Conservation (phyloP, 2,797 vertebrate species). For the Takifugu ocellatus region DNA sequence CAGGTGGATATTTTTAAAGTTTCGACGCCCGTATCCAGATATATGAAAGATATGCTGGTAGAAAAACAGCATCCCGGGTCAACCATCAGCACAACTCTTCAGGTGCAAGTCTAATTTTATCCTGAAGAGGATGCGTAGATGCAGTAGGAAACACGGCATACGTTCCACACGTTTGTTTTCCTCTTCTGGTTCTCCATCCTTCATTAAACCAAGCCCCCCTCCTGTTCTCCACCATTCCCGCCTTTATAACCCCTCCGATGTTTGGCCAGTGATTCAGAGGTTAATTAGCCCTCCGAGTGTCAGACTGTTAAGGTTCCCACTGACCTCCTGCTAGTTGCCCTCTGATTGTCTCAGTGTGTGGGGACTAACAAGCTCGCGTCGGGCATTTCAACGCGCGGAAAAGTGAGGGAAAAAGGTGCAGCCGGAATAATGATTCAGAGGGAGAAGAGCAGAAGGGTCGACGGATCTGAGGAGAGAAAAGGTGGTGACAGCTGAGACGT, state of each 20-base stretch:
- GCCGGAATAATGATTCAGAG: conserved; percentile 17
- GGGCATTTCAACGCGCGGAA: conserved; percentile 7
- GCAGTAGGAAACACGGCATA: too few relatives aligned
- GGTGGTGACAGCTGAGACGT: not conserved
- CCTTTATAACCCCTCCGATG: conserved; percentile 11
- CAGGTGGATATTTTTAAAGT: not conserved
- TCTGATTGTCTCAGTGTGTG: conserved; percentile 44
- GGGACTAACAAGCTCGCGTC: conserved; percentile 39
- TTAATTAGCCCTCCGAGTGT: conserved; percentile 65
- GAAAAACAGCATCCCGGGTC: too few relatives aligned
- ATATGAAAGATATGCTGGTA: not conserved
- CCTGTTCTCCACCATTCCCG: not conserved
- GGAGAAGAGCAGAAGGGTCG: conserved; percentile 1
- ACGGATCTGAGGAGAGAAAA: not conserved
- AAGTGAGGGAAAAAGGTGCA: not conserved
- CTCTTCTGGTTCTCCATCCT: conserved; percentile 1
- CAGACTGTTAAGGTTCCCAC: conserved; percentile 35
- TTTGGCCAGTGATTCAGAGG: conserved; percentile 36
- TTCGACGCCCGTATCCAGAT: not conserved
- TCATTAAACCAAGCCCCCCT: conserved; percentile 2
- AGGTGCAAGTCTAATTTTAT: too few relatives aligned
- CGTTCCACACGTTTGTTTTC: not conserved
- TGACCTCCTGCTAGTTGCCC: conserved; percentile 36
- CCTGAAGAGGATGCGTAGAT: too few relatives aligned
- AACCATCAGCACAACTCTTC: too few relatives aligned